These are phyloP conservation scores for Pelecanoides urinatrix DNA, from an alignment of 2,113 vertebrate genomes.

Conservation along the genomic window DNA sequence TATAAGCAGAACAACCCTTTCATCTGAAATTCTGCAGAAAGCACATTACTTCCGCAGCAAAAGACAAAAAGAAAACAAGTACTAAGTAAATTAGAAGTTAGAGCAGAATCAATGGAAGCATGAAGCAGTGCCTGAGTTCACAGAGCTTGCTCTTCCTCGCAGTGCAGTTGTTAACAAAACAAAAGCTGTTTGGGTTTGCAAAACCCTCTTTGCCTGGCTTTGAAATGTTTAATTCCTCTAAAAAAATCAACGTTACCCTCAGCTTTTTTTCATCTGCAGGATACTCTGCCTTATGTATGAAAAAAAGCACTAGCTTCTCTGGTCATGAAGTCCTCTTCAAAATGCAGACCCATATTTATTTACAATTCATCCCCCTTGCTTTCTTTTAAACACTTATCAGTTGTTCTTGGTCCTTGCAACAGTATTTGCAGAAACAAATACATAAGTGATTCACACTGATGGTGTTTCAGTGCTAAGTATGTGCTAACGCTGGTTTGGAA, in stretches of 20 bases:
- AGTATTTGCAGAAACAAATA: neutral
- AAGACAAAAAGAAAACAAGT: neutral
- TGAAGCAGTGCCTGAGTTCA: neutral
- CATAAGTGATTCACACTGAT: rapidly evolving
- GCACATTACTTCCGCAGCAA: neutral
- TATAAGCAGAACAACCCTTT: neutral
- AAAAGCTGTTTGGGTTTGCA: neutral
- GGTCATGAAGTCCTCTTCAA: neutral
- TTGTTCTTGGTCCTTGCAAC: neutral
- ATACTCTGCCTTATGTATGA: neutral
- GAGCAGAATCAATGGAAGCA: neutral
- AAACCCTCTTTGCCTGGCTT: neutral
- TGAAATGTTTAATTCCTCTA: neutral
- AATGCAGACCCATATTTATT: neutral
- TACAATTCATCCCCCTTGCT: neutral
- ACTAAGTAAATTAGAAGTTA: neutral
- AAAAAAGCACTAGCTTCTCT: neutral
- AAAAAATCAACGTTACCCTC: neutral
- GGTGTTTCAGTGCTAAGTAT: neutral
- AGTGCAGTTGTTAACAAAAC: neutral
- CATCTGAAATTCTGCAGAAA: neutral
- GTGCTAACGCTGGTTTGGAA: neutral
- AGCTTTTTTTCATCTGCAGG: neutral
- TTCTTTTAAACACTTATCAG: neutral
- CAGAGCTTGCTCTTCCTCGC: neutral